These are phyloP conservation scores for Odontomyia ornata DNA, from an alignment of 2,888 invertebrate genomes.

Conservation along the genomic window DNA sequence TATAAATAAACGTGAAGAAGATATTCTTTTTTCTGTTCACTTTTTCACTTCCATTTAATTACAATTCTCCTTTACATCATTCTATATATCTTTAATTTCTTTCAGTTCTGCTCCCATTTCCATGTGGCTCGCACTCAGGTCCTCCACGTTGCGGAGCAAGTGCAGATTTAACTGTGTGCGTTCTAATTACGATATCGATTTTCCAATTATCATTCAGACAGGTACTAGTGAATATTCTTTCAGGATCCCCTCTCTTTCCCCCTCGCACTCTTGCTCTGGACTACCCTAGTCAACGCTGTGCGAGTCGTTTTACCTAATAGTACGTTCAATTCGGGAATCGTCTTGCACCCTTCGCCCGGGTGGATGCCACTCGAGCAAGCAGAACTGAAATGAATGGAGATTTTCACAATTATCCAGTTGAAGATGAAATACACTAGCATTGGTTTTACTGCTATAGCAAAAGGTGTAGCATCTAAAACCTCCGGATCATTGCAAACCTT, in stretches of 20 bases:
- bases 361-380: too few species aligned
- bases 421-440: conserved; percentile 15
- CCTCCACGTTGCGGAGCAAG: background rate
- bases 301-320: too few species aligned
- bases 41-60: conserved; percentile 17
- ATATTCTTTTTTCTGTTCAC: background rate
- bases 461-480: conserved; percentile 1
- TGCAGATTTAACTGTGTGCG: conserved; percentile 28
- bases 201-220: conserved; percentile 48
- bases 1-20: background rate
- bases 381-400: conserved; percentile 29
- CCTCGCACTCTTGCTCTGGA: too few species aligned
- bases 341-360: too few species aligned
- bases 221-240: conserved; percentile 26
- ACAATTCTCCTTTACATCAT: conserved; percentile 4
- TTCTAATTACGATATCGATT: conserved; percentile 46
- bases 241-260: background rate
- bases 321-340: background rate
- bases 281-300: too few species aligned
- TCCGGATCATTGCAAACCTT: background rate
- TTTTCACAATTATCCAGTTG: conserved; percentile 31
- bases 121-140: conserved; percentile 8
- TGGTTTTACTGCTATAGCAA: background rate
- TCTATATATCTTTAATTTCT: conserved; percentile 27
- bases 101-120: conserved; percentile 3